Base-by-base conservation (phyloP, 2,797 vertebrate species). In the Paratrypauchen microcephalus region DNA sequence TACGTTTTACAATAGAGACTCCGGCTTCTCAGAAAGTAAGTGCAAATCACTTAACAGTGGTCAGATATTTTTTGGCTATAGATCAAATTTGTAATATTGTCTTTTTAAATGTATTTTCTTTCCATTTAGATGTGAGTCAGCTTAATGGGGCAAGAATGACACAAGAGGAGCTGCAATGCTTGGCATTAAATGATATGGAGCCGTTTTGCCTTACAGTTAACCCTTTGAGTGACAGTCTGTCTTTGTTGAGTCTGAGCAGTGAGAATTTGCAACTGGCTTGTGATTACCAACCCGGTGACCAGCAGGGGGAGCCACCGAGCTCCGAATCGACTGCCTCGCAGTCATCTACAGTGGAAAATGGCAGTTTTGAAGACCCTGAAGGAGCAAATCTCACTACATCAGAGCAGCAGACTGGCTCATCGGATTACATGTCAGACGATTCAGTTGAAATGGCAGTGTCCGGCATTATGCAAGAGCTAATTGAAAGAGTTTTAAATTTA, bases 151-250 rank as follows among this genome's bases (percentile, higher is more conserved):
- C 85, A 36, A 93, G 91, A 47, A 70, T 85, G 83, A 93, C 92
- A 76, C 94, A 89, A 58, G 86, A 87, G 39, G 92, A 86, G 68
- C 91, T 93, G 71, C 94, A 90, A 63, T 87, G 91, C 4, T 92
- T 95, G 67, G 86, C 79, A 11, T 79, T 97, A 86, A 95, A 96
- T 4, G 97, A 99, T 88, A 96, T 99, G 93, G 97, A 98, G 87
- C 97, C 95, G 9, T 98, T 99, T 83, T 97, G 96, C 81, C 94
- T 99, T 32, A 99, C 97, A 0, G 98, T 99, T 75, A 99, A 99
- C 86, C 98, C 98, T 1, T 59, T 99, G 79, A 97, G 97, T 78
- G 98, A 99, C 88, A 95, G 96, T 68, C 89, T 99, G 73, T 99
- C 98, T 47, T 91, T 99, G 66, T 86, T 99, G 66, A 99, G 98